phyloP scores from a whole-genome alignment of 1,140 invertebrate species.

The Amyelois transitella region DNA sequence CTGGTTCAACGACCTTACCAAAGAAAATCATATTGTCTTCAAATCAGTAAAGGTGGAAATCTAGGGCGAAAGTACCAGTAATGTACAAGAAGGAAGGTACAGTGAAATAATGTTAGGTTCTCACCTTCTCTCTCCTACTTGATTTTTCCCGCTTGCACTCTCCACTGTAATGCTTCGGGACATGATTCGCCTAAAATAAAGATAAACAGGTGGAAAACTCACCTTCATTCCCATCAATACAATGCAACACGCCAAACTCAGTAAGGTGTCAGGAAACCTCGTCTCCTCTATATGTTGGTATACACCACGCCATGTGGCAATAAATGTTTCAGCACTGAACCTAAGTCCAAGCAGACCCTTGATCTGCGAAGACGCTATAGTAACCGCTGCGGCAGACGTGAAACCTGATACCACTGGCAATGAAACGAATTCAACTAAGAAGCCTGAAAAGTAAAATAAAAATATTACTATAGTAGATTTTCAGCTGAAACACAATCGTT shows the following conservation, averaged over 20 bases:
- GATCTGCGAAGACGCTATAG: conserved; percentile 87
- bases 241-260: conserved; percentile 79
- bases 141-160: no score
- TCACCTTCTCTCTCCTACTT: no score
- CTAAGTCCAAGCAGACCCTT: conserved; percentile 82
- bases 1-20: no score
- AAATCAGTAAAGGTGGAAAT: no score
- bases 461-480: no score
- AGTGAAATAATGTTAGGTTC: no score
- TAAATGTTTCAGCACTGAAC: conserved; percentile 77
- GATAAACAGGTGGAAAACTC: conserved; percentile 23
- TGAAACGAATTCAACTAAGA: conserved; percentile 91
- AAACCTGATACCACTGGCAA: conserved; percentile 90
- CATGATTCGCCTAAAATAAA: not conserved
- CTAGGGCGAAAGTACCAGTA: no score
- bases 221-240: conserved; percentile 79
- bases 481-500: no score
- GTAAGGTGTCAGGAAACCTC: conserved; percentile 76
- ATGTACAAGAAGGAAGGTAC: no score
- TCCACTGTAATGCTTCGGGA: no score
- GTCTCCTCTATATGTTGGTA: conserved; percentile 73
- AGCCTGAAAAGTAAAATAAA: conserved; percentile 77
- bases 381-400: conserved; percentile 89
- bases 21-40: no score
- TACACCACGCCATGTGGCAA: conserved; percentile 76